A percentile compares a stretch with the other conserved stretches of the same genome.
These are phyloP conservation scores for Ophraella communa DNA, from an alignment of 2,888 invertebrate genomes.

Conservation along the genomic window DNA sequence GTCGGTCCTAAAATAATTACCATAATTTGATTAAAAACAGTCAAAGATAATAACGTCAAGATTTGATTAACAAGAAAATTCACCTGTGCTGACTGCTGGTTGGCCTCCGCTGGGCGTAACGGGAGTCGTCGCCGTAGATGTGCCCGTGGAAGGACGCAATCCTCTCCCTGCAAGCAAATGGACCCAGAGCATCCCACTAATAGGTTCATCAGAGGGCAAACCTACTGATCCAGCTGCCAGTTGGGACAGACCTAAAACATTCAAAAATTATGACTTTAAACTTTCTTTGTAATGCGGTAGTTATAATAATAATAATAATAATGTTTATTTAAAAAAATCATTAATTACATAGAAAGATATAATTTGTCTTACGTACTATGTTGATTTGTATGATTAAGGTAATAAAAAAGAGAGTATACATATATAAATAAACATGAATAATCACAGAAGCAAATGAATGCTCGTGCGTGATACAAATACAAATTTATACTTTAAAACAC, in stretches of 20 bases:
- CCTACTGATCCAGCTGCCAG: slow-evolving; percentile 48
- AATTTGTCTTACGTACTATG: too few species aligned
- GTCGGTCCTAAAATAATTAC: slow-evolving; percentile 57
- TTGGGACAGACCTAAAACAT: slow-evolving; percentile 60
- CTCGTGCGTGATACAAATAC: too few species aligned
- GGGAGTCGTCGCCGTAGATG: slow-evolving; percentile 74
- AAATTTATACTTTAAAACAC: too few species aligned
- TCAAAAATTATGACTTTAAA: too few species aligned
- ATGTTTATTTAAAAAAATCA: too few species aligned
- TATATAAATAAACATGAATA: too few species aligned
- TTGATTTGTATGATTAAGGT: too few species aligned
- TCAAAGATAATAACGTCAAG: neutral
- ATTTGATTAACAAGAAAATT: slow-evolving; percentile 6
- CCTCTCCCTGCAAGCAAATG: slow-evolving; percentile 89
- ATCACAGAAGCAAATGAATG: too few species aligned
- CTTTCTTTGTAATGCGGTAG: too few species aligned
- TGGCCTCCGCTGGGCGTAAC: slow-evolving; percentile 66
- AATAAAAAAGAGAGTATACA: too few species aligned
- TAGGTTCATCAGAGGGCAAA: slow-evolving; percentile 64
- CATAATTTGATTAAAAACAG: neutral
- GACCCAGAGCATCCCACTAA: slow-evolving; percentile 90
- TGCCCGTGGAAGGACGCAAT: slow-evolving; percentile 73
- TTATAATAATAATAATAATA: too few species aligned
- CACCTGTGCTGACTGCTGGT: slow-evolving; percentile 53
- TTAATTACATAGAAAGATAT: too few species aligned